Base-by-base conservation (phyloP, 2,113 vertebrate species). In the Brienomyrus longianalis region DNA sequence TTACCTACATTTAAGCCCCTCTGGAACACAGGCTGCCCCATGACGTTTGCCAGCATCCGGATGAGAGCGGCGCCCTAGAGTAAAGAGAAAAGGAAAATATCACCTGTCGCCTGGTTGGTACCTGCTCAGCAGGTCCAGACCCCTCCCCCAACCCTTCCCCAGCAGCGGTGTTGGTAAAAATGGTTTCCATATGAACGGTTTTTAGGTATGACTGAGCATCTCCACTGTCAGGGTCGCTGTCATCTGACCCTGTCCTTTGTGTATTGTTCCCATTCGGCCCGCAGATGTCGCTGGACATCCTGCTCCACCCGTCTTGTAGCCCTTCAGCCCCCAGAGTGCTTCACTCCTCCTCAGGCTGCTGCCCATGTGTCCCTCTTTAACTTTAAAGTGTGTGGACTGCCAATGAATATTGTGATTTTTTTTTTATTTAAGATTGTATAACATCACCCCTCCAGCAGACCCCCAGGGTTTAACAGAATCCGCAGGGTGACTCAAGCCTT, bases 1-100 rank as follows among this genome's bases (percentile, higher is more conserved):
- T 88, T 43, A 98, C 98, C 97, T 96, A 99, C 98, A 93, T 99
- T 98, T 88, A 99, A 95, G 90, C 97, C 98, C 92, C 95, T 97
- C 93, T 98, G 98, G 96, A 99, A 99, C 87, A 98, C 95, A 13
- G 96, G 94, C 93, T 97, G 97, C 91, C 98, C 98, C 98, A 99
- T 99, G 95, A 99, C 97, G 93, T 97, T 98, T 86, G 98, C 98
- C 95, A 99, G 90, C 98, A 99, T 99, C 95, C 98, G 96, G 96
- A 99, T 99, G 94, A 99, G 95, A 85, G 98, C 97, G 47, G 98
- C 98, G 90, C 98, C 98, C 98, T 99, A 74, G 7, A 91, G 13
- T 52, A 88, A 31, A 85, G 9, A 88, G 23, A 31, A 1, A 83
- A 92, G 48, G 54, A 86, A 13, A 84, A 43, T 35, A 17, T 66